Evolutionary conservation across 2,797 vertebrate genomes (phyloP), one percentile per base, ranked within the genome.

Genomic region (Rhinogobio ventralis): DNA sequence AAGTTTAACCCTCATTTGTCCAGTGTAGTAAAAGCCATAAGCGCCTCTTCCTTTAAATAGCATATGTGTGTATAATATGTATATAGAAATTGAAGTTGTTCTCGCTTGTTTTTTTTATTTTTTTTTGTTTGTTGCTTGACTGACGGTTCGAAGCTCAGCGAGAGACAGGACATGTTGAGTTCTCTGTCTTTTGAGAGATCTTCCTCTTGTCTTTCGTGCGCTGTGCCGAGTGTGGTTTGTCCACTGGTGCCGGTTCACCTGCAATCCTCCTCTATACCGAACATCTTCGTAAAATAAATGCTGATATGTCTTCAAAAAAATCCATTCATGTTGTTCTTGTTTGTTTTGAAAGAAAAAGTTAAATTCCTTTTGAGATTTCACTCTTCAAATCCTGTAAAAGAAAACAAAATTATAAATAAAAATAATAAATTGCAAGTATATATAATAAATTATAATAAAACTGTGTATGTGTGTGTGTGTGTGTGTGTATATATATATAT

Each of bases 1-100:
- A 95, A 95, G 94, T 95, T 94, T 91, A 94, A 96, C 95, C 95
- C 95, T 96, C 95, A 96, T 96, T 95, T 94, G 95, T 96, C 95
- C 95, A 95, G 94, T 94, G 93, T 93, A 93, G 90, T 93, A 95
- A 96, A 95, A 95, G 94, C 94, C 93, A 93, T 93, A 94, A 94
- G 94, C 93, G 93, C 93, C 93, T 95, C 94, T 94, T 94, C 92
- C 91, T 90, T 93, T 94, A 95, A 94, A 94, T 90, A 91, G 87
- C 94, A 94, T 95, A 93, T 94, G 93, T 94, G 93, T 95, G 94
- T 95, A 95, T 95, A 95, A 95, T 95, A 95, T 94, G 94, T 95
- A 96, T 95, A 95, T 96, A 95, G 93, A 95, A 96, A 95, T 96
- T 93, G 94, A 95, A 82, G 86, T 93, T 95, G 94, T 95, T 94